phyloP scores from a whole-genome alignment of 2,797 vertebrate species.

The Muraenolepis orangiensis region DNA sequence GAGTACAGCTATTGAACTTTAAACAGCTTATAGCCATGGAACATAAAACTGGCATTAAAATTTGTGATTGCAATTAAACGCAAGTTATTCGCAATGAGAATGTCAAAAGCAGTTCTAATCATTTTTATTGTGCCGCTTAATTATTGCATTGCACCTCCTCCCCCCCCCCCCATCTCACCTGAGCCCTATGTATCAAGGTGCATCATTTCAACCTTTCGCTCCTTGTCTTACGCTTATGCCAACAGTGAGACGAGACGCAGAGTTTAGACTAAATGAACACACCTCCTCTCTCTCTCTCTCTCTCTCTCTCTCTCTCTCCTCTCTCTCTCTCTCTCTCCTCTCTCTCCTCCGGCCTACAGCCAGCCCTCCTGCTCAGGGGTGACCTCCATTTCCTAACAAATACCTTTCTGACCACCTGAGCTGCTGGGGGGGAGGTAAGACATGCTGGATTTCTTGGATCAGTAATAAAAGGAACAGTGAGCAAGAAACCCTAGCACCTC shows the following conservation, averaged over 20 bases:
- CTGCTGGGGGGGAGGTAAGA: slow-evolving; percentile 27
- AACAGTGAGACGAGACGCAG: slow-evolving; percentile 64
- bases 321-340: slow-evolving; percentile 60
- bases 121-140: slow-evolving; percentile 81
- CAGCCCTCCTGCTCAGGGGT: slow-evolving; percentile 57
- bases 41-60: slow-evolving; percentile 84
- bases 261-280: slow-evolving; percentile 59
- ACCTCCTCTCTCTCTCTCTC: no score
- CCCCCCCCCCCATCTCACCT: slow-evolving; percentile 33
- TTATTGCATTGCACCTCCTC: slow-evolving; percentile 74
- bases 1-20: slow-evolving; percentile 81
- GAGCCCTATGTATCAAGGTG: slow-evolving; percentile 73
- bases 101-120: slow-evolving; percentile 84
- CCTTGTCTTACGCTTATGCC: slow-evolving; percentile 62
- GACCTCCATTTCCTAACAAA: slow-evolving; percentile 71
- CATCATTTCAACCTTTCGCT: slow-evolving; percentile 76
- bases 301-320: slow-evolving; percentile 61
- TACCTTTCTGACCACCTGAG: slow-evolving; percentile 56
- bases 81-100: slow-evolving; percentile 79
- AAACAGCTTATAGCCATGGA: slow-evolving; percentile 80
- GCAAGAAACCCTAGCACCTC: no score
- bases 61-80: slow-evolving; percentile 84
- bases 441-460: no score
- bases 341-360: slow-evolving; percentile 62
- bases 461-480: no score